These are phyloP conservation scores for Spheniscus mendiculus DNA, from an alignment of 2,113 vertebrate genomes.

Conservation along the genomic window DNA sequence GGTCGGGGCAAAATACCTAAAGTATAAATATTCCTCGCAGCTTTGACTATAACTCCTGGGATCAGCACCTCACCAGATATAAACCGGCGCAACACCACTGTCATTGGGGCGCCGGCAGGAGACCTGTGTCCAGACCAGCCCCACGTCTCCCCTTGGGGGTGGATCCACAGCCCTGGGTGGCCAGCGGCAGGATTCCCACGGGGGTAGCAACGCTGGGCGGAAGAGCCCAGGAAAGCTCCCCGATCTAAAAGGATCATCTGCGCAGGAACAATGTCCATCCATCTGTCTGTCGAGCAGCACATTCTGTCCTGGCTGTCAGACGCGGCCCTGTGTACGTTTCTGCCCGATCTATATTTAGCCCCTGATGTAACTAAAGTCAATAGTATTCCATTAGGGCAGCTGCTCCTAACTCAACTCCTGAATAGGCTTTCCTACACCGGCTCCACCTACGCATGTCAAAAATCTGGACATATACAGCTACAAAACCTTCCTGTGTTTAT, in stretches of 20 bases:
- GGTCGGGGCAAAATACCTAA: neutral
- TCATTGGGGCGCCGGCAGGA: fast-evolving
- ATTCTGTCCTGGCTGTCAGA: constrained; percentile 55
- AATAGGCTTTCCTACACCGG: constrained; percentile 7
- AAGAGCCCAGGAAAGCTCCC: neutral
- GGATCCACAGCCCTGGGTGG: neutral
- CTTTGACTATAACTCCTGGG: neutral
- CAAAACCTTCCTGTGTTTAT: constrained; percentile 36
- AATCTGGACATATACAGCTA: constrained; percentile 47
- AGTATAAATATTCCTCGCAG: neutral
- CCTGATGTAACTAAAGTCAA: constrained; percentile 69
- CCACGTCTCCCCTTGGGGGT: fast-evolving
- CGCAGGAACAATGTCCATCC: neutral
- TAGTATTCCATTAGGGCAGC: constrained; percentile 62
- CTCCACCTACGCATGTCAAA: constrained; percentile 14
- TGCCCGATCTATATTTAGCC: constrained; percentile 71
- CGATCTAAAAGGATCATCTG: neutral
- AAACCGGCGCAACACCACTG: neutral
- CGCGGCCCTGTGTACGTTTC: neutral
- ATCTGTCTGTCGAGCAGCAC: constrained; percentile 10
- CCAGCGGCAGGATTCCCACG: fast-evolving
- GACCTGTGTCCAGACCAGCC: neutral
- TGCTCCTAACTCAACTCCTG: constrained; percentile 23
- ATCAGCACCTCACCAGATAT: neutral
- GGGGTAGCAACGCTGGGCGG: fast-evolving